Evolutionary conservation across 2,888 invertebrate species (phyloP), one percentile per base, ranked within the genome.

Genomic region (Cantharis rustica): DNA sequence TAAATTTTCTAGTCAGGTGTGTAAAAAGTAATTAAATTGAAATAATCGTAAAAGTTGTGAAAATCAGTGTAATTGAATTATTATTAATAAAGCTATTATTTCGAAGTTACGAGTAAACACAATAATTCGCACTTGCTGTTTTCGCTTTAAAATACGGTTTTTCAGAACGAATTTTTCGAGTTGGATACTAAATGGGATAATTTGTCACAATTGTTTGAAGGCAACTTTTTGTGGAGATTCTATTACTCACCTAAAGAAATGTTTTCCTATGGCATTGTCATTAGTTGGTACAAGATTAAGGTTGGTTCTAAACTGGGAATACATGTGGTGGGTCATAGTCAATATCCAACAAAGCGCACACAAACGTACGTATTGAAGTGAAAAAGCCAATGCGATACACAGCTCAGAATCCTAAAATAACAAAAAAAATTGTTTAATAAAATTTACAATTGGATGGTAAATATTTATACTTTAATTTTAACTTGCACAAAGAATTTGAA

Each of bases 341-440:
- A 92, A 89, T 86, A 93, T 89, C 93, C 93, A 93, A 81, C 92
- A 92, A 78, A 93, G 91, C 13, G 92, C 91, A 68, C 92, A 91
- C 72, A 93, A 88, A 75, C 93, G 90, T 61, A 92, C 89, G 83
- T 92, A 93, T 83, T 93, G 93, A 72, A 93, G 87, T 4, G 91
- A 90, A 79, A 93, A 89, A 2, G 92, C 92, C 73, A 93, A 87
- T 2, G 91, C 90, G 84, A 90, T 88, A 83, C 92, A 93, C 71
- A 92, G 85, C 82, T 92, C 91, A 1, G 90, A 87, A 81, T 92
- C 92, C 92, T 92, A 89, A 68, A 77, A 75, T 13, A 72, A 75
- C 23, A 26, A 7, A 17, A 69, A 47, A 47, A 61, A 11, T 71
- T 47, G n/a, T 47, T 47, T 47, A 47, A 47, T 47, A 47, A 47